Evolutionary conservation across 1,140 invertebrate species (phyloP).

Genomic region (Aphis craccivora): DNA sequence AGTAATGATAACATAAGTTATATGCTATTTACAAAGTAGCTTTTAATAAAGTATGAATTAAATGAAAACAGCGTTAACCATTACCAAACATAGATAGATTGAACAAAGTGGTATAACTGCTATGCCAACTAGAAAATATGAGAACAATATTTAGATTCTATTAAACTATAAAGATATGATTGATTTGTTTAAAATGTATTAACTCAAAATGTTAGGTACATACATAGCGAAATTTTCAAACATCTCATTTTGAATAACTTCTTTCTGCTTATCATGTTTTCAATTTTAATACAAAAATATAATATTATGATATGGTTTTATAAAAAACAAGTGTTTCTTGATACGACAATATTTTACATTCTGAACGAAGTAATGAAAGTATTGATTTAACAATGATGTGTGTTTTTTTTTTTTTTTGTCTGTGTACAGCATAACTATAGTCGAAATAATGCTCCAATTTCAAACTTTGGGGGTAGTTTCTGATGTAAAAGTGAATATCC

Average conservation of each 20-base stretch:
- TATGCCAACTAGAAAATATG: neutral
- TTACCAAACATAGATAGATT: no score
- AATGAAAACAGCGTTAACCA: neutral
- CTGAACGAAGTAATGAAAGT: no score
- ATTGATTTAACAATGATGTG: no score
- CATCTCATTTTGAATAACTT: neutral
- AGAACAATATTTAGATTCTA: neutral
- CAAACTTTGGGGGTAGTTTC: no score
- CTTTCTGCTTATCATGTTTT: neutral
- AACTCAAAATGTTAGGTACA: neutral
- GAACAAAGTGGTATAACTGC: neutral
- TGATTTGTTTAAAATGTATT: neutral
- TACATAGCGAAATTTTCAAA: neutral
- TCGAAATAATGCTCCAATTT: no score
- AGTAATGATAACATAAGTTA: neutral
- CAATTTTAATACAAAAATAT: neutral
- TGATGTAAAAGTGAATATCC: no score
- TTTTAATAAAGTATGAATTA: neutral
- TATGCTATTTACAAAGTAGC: neutral
- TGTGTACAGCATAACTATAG: no score
- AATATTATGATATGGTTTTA: neutral
- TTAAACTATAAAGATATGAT: neutral
- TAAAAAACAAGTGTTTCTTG: neutral
- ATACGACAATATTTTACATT: neutral
- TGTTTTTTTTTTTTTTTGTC: no score